Base-by-base conservation (phyloP, 2,113 vertebrate genomes). In the Amphiprion percula region DNA sequence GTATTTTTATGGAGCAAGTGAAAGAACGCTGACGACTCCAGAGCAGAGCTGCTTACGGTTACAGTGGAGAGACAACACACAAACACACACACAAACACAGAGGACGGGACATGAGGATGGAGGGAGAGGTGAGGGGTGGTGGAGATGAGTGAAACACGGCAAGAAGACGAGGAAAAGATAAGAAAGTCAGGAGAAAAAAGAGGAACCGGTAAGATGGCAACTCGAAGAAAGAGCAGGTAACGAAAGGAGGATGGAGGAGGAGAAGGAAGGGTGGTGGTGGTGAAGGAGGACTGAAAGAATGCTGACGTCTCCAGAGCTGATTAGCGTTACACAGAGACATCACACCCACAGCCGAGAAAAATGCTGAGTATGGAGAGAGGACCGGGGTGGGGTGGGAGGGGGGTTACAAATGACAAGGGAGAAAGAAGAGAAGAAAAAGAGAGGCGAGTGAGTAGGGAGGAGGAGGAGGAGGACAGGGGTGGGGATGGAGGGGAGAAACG, bases 221-320 rank as follows among this genome's bases (percentile, higher is more conserved):
- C 73, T 76, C 79, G 58, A 74, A 83, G 81, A 74, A 56, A 79
- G 60, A 76, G 74, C 56, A 47, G 72, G 77, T 64, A 76, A 50
- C 23, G 66, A 55, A 56, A 23, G 17, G 21, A 58, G 68, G 71
- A 23, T 44, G 58, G 54, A 67, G 66, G 14, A 39, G 52, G 28
- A 2, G 49, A 17, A 15, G 80, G 65, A 3, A 44, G 37, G 46
- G 33, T n/a, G 66, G n/a, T 5, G 62, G 55, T 39, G 74, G 68
- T 33, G 82, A 58, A 65, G 77, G 79, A 87, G 80, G 64, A 87
- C 74, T 80, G 82, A 85, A 86, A 92, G 86, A 90, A 91, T 90
- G 91, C 91, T 94, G 91, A 94, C 90, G 82, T 92, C 91, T 91
- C 91, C 87, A 91, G 90, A 93, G 91, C 90, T 90, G 92, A 94